phyloP scores from a whole-genome alignment of 2,888 invertebrate species.

The Zeuzera pyrina region DNA sequence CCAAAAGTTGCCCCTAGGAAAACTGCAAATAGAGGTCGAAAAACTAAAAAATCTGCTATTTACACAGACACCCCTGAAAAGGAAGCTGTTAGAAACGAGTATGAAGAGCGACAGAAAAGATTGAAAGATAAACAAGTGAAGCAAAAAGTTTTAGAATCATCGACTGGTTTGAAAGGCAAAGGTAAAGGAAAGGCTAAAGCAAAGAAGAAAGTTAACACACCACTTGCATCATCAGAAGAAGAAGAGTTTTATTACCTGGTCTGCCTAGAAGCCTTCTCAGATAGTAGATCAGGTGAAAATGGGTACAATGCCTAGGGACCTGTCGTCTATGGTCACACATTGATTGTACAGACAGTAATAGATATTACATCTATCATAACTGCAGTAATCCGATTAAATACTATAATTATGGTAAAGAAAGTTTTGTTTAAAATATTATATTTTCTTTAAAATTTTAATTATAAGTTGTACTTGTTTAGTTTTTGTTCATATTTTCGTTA shows the following conservation, averaged over 20 bases:
- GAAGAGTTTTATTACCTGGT: neutral
- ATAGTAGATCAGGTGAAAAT: neutral
- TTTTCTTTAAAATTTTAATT: too few relatives aligned
- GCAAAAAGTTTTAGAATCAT: too few relatives aligned
- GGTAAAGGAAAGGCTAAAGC: too few relatives aligned
- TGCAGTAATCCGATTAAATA: too few relatives aligned
- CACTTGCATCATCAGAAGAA: neutral
- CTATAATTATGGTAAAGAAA: too few relatives aligned
- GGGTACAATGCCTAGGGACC: neutral
- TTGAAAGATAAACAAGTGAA: too few relatives aligned
- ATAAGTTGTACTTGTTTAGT: too few relatives aligned
- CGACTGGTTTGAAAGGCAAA: too few relatives aligned
- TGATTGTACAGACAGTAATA: neutral
- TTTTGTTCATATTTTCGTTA: too few relatives aligned
- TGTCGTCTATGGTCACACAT: neutral
- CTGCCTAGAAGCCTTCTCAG: neutral
- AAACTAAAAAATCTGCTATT: constrained; percentile 13
- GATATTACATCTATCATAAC: constrained; percentile 1
- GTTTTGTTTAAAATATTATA: too few relatives aligned
- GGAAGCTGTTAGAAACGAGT: too few relatives aligned
- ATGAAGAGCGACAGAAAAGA: too few relatives aligned
- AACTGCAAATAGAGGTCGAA: constrained; percentile 8
- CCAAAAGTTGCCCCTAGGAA: constrained; percentile 16
- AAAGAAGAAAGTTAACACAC: neutral
- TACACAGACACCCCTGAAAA: constrained; percentile 20